A percentile compares a stretch with the other conserved stretches of the same genome.
phyloP scores from a whole-genome alignment of 2,888 invertebrate species.

The Lapara coniferarum region DNA sequence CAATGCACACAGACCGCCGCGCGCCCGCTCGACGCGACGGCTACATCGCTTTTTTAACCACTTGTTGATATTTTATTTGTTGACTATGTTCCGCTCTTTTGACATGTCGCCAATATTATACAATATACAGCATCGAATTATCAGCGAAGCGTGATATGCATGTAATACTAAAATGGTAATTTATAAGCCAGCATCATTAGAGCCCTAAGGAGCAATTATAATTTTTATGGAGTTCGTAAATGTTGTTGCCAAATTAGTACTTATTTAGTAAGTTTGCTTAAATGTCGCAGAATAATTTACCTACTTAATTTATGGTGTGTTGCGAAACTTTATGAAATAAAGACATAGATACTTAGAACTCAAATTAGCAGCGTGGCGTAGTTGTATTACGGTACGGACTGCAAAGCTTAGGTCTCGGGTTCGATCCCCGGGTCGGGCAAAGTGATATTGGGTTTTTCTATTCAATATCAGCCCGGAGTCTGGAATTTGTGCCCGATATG shows the following conservation, averaged over 20 bases:
- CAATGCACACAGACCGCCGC: conserved; percentile 40
- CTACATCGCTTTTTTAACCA: conserved; percentile 17
- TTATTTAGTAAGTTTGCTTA: too few species aligned
- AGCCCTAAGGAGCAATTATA: neutral
- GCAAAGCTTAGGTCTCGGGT: too few species aligned
- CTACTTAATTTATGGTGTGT: too few species aligned
- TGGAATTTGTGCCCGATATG: too few species aligned
- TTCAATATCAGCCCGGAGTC: too few species aligned
- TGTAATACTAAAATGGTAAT: neutral
- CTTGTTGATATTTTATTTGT: neutral
- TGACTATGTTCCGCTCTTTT: neutral
- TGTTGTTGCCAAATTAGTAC: neutral
- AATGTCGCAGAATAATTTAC: neutral
- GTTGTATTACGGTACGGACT: too few species aligned
- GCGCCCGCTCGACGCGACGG: conserved; percentile 45
- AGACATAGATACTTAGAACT: too few species aligned
- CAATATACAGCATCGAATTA: neutral
- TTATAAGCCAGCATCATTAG: neutral
- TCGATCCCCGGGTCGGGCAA: too few species aligned
- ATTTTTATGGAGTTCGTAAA: neutral
- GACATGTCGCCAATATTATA: neutral
- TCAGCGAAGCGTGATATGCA: neutral
- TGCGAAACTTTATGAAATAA: too few species aligned
- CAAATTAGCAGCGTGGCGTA: too few species aligned
- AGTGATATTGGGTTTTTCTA: too few species aligned